Conservation (phyloP, 1,140 invertebrate species). For the Cotesia chilonis region DNA sequence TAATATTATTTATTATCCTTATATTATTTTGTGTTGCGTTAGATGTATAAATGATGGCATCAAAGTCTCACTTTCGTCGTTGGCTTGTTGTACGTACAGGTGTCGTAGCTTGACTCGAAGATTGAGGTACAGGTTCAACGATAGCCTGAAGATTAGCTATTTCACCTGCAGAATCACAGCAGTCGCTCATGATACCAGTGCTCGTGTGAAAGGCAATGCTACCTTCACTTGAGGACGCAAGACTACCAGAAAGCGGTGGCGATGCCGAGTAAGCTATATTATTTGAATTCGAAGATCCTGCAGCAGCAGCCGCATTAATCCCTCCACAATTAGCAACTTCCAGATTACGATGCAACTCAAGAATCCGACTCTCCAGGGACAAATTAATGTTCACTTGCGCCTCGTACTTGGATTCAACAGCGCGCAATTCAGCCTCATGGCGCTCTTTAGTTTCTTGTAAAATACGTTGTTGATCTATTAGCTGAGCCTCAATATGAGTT, state of each 20-base stretch:
- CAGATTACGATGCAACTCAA: conserved; percentile 70
- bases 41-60: not conserved
- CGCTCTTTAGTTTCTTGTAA: conserved; percentile 65
- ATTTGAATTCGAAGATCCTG: conserved; percentile 32
- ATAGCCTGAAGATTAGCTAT: conserved; percentile 63
- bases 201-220: conserved; percentile 59
- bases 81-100: conserved; percentile 38
- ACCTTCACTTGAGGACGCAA: conserved; percentile 64
- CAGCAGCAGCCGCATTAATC: not conserved
- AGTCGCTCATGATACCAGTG: conserved; percentile 60
- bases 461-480: conserved; percentile 64
- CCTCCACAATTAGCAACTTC: conserved; percentile 53
- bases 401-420: conserved; percentile 77
- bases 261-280: conserved; percentile 60
- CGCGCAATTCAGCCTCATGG: conserved; percentile 66
- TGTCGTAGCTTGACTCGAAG: conserved; percentile 47
- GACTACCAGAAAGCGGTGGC: conserved; percentile 58
- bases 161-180: conserved; percentile 59
- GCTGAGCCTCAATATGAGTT: conserved; percentile 61
- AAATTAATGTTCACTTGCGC: conserved; percentile 74
- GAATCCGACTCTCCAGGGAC: conserved; percentile 72
- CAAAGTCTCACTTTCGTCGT: conserved; percentile 14
- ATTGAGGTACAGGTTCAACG: conserved; percentile 53
- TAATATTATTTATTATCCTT: conserved; percentile 5
- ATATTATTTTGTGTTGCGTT: not conserved